phyloP scores from a whole-genome alignment of 1,140 invertebrate species.

The Habropoda laboriosa region DNA sequence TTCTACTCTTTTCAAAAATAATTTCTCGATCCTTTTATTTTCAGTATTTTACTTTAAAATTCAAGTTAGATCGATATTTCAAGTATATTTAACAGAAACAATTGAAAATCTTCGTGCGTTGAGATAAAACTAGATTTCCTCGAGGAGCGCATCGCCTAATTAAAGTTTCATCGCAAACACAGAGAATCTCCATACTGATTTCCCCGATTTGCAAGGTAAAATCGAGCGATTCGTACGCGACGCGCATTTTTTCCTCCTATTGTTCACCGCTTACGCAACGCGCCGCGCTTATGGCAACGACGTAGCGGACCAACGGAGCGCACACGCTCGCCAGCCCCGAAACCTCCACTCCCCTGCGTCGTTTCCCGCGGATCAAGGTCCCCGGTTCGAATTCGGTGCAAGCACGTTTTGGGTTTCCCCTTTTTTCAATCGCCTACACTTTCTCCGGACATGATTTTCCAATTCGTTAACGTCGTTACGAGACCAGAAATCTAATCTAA shows the following conservation, averaged over 20 bases:
- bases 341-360: not conserved
- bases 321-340: not conserved
- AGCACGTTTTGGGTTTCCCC: not conserved
- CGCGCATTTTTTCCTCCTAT: slow-evolving; percentile 19
- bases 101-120: no score
- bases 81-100: no score
- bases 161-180: no score
- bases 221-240: not conserved
- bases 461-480: not conserved
- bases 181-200: not conserved
- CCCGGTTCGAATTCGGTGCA: not conserved
- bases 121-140: no score
- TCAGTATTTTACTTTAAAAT: no score
- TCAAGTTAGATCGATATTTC: no score
- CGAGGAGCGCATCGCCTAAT: no score
- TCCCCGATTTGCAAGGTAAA: no score
- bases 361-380: not conserved
- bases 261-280: slow-evolving; percentile 44
- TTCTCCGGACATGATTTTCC: not conserved
- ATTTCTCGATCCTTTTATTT: no score
- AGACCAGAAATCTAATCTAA: not conserved
- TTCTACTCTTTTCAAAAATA: no score
- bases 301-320: not conserved
- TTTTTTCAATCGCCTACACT: not conserved
- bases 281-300: slow-evolving; percentile 32